phyloP scores from a whole-genome alignment of 64 coral and sea anemone genomes.

The Pocillopora damicornis region DNA sequence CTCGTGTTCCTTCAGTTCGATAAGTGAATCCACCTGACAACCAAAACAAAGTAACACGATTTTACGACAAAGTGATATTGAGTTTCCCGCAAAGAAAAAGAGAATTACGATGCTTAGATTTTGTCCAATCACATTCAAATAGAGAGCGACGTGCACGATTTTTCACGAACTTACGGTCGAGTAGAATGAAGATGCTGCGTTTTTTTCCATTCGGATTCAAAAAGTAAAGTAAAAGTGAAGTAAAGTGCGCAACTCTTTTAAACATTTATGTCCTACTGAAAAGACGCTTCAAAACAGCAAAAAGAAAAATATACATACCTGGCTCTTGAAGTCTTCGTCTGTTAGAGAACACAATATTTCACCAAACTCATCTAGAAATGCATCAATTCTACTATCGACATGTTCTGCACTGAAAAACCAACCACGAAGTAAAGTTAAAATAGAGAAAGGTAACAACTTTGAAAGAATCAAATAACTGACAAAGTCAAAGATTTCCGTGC shows the following conservation, averaged over 20 bases:
- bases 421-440: not conserved
- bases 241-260: not conserved
- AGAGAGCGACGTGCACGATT: no score
- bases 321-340: conserved; percentile 69
- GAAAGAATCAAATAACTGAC: not conserved
- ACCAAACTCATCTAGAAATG: conserved; percentile 69
- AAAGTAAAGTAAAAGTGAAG: not conserved
- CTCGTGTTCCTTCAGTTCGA: conserved; percentile 83
- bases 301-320: conserved; percentile 35
- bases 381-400: conserved; percentile 59
- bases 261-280: not conserved
- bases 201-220: not conserved
- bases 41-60: not conserved
- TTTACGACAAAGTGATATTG: no score
- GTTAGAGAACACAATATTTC: conserved; percentile 38
- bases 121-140: no score
- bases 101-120: no score
- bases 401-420: conserved; percentile 55
- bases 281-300: not conserved
- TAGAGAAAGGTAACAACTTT: not conserved
- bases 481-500: not conserved
- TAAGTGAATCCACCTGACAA: conserved; percentile 74
- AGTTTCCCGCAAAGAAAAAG: no score
- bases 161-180: not conserved
- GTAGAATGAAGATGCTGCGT: not conserved